These are phyloP conservation scores for Volucella bombylans DNA, from an alignment of 2,888 invertebrate species.

Conservation along the genomic window DNA sequence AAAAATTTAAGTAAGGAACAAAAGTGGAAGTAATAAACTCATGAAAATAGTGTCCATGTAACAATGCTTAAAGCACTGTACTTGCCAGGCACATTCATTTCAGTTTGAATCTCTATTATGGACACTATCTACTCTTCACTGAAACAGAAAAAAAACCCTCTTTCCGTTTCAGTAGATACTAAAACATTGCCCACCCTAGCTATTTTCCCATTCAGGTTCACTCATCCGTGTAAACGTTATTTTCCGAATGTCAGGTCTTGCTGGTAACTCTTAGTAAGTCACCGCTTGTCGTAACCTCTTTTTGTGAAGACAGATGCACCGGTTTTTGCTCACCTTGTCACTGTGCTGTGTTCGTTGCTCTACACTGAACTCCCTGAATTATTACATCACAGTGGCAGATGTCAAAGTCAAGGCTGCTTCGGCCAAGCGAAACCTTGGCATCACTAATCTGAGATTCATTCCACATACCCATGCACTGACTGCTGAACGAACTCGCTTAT, in stretches of 20 bases:
- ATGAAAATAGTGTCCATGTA: too few species aligned
- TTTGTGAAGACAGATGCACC: slow-evolving; percentile 49
- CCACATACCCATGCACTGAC: slow-evolving; percentile 38
- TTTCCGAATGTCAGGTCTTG: slow-evolving; percentile 8
- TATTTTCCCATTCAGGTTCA: background rate
- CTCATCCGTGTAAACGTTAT: background rate
- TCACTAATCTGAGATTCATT: slow-evolving; percentile 27
- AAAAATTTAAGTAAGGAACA: too few species aligned
- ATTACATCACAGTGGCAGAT: slow-evolving; percentile 60
- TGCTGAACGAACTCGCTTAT: slow-evolving; percentile 57
- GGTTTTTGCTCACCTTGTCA: slow-evolving; percentile 51
- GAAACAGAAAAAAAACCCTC: too few species aligned
- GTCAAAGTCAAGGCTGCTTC: slow-evolving; percentile 70
- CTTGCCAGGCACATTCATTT: too few species aligned
- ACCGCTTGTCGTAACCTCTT: slow-evolving; percentile 18
- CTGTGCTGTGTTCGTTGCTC: background rate
- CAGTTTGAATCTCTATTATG: too few species aligned
- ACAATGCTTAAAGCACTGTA: too few species aligned
- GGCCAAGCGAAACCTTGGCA: slow-evolving; percentile 32
- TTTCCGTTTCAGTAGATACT: too few species aligned
- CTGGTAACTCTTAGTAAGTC: slow-evolving; percentile 8
- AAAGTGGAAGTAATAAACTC: too few species aligned
- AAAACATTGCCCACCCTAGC: background rate
- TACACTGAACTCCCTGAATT: slow-evolving; percentile 35
- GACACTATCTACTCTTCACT: too few species aligned